phyloP scores from a whole-genome alignment of 1,140 invertebrate genomes.

The Papilio machaon region DNA sequence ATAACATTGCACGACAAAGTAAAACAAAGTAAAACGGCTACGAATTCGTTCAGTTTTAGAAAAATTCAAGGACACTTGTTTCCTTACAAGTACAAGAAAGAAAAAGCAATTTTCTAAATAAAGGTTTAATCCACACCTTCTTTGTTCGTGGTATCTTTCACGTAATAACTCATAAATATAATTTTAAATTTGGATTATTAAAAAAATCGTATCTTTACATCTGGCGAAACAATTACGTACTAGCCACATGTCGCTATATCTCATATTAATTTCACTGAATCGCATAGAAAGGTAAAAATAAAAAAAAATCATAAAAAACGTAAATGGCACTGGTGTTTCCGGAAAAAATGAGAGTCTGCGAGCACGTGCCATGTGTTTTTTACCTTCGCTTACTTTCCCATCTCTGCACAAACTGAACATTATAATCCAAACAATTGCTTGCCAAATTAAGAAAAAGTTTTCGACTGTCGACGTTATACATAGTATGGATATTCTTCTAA shows the following conservation, averaged over 20 bases:
- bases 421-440: constrained; percentile 70
- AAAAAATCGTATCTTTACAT: constrained; percentile 8
- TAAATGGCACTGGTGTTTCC: constrained; percentile 56
- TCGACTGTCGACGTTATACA: constrained; percentile 39
- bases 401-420: constrained; percentile 48
- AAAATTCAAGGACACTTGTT: no score
- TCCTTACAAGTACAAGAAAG: no score
- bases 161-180: background rate
- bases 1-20: no score
- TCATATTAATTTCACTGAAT: constrained; percentile 68
- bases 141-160: background rate
- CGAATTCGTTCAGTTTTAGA: no score
- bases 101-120: no score
- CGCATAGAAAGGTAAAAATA: constrained; percentile 50
- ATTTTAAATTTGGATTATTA: background rate
- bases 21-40: no score
- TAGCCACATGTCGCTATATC: constrained; percentile 63
- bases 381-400: constrained; percentile 52
- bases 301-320: constrained; percentile 53
- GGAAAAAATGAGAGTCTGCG: constrained; percentile 73
- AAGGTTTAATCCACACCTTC: no score
- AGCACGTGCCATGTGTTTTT: constrained; percentile 73
- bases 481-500: constrained; percentile 46
- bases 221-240: constrained; percentile 43
- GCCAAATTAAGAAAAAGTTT: constrained; percentile 76